Evolutionary conservation across 2,113 vertebrate species (phyloP).

Genomic region (Alethe diademata): DNA sequence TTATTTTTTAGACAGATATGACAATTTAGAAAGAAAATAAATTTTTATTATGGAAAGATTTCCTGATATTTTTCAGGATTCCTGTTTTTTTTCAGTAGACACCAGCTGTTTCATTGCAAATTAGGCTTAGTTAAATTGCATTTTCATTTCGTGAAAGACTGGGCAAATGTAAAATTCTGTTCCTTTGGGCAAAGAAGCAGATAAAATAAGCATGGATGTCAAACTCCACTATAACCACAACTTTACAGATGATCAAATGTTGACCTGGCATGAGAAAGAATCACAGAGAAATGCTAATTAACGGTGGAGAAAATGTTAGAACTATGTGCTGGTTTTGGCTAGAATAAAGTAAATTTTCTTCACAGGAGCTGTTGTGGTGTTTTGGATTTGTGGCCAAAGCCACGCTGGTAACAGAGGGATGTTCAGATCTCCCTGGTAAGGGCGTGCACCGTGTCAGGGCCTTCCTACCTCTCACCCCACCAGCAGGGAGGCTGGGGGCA

Average conservation of each 20-base stretch:
- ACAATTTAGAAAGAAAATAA: not conserved
- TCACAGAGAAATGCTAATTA: not conserved
- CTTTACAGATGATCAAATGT: not conserved
- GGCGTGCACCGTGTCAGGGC: rapidly evolving
- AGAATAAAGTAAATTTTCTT: not conserved
- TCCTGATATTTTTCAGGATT: not conserved
- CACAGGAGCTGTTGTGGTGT: not conserved
- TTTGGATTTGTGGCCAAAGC: not conserved
- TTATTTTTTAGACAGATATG: not conserved
- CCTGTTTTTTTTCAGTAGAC: not conserved
- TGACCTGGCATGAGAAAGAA: not conserved
- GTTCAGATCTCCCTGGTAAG: not conserved
- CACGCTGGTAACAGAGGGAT: not conserved
- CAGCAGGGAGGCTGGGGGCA: not conserved
- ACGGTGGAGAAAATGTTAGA: not conserved
- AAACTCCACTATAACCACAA: not conserved
- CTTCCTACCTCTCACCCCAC: not conserved
- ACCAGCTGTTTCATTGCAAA: not conserved
- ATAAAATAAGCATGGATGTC: not conserved
- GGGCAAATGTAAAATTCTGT: not conserved
- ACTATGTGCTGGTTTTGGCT: not conserved
- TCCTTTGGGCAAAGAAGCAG: not conserved
- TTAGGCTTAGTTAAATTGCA: not conserved
- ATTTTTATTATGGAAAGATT: not conserved
- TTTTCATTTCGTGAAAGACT: not conserved